Conservation (phyloP, 2,797 vertebrate species). For the Holocentrus rufus region DNA sequence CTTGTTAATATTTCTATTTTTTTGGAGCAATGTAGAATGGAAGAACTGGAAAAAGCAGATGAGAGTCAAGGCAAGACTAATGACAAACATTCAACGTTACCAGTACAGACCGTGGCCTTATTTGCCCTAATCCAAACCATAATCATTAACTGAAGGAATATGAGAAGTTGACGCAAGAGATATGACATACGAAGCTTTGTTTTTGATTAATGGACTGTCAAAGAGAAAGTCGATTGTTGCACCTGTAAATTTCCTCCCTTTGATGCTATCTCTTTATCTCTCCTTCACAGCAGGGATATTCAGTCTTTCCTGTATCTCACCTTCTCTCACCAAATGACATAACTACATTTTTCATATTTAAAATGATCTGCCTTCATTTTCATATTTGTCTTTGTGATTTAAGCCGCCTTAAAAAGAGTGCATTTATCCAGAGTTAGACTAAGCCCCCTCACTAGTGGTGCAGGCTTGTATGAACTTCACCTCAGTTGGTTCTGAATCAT, state of each 20-base stretch:
- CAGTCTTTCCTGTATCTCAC: neutral
- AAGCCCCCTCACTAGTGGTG: constrained; percentile 9
- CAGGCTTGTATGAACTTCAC: constrained; percentile 19
- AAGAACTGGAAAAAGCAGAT: neutral
- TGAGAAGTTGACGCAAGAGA: neutral
- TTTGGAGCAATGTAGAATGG: neutral
- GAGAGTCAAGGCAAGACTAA: neutral
- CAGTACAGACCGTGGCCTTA: neutral
- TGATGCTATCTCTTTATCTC: constrained; percentile 1
- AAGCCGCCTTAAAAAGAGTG: constrained; percentile 1
- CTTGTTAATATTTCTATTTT: neutral
- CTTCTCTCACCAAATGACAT: constrained; percentile 12
- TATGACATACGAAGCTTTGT: neutral
- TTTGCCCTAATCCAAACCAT: neutral
- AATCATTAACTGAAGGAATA: neutral
- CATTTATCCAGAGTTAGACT: constrained; percentile 8
- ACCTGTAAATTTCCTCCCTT: constrained; percentile 7
- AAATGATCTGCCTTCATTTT: constrained; percentile 7
- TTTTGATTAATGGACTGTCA: neutral
- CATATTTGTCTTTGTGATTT: constrained; percentile 6
- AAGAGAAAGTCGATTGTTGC: neutral
- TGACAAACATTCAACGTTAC: neutral
- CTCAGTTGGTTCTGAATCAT: constrained; percentile 47
- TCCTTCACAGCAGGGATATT: constrained; percentile 6
- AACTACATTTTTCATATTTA: constrained; percentile 12